Base-by-base conservation (phyloP, 2,797 vertebrate genomes). In the Pseudochaenichthys georgianus region DNA sequence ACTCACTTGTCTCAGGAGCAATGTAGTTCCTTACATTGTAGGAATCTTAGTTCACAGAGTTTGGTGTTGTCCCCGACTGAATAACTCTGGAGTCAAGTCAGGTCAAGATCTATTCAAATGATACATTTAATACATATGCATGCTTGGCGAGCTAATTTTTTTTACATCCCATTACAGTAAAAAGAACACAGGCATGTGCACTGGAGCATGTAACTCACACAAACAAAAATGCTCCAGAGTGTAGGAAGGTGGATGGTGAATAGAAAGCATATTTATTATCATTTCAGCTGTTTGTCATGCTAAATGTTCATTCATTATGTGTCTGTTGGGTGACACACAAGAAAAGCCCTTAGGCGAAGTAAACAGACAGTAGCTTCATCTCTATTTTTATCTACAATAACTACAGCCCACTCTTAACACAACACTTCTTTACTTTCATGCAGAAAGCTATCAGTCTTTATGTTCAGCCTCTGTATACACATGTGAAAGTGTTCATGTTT, bases 51-150 rank as follows among this genome's bases (percentile, higher is more conserved):
- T 75, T 81, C 73, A 73, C 28, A 41, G 59, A 73, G 15, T 78
- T 76, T 15, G 62, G 73, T 75, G 61, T 75, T 78, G 75, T 77
- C 69, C 55, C 50, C 52, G 52, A 17, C 15, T 45, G 64, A 78
- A 42, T 23, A 65, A 53, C 34, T 17, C 43, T 41, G 17, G 23
- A 77, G 80, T 73, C 77, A 70, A 64, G 52, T 61, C 84, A 70
- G 80, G 88, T 83, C 77, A 80, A 69, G 66, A 53, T 81, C 77
- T 47, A 67, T 77, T 64, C 43, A 66, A 78, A 73, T 21, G 23
- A 15, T 52, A 54, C 50, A 65, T 70, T 81, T 82, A 73, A 84
- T 76, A 58, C 74, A 87, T 79, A 80, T 68, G 65, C 73, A 85
- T 68, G 72, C 58, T 48, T 47, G 17, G 15, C 48, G 52, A 63